phyloP scores from a whole-genome alignment of 2,797 vertebrate species.

The Catharus ustulatus region DNA sequence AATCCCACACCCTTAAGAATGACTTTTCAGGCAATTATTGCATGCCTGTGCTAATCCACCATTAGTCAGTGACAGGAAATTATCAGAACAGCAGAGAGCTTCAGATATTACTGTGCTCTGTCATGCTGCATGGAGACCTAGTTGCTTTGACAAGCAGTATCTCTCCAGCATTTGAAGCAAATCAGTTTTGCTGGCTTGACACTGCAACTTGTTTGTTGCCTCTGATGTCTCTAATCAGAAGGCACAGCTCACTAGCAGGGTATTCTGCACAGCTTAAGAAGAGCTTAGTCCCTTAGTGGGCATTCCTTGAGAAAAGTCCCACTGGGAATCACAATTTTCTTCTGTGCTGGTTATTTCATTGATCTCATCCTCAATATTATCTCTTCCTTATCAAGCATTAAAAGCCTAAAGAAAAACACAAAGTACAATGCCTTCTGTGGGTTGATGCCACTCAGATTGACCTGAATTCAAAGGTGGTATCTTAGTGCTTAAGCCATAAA shows the following conservation, averaged over 20 bases:
- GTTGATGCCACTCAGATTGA: background rate
- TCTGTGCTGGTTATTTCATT: background rate
- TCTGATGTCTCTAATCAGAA: background rate
- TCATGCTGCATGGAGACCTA: background rate
- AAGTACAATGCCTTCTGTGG: background rate
- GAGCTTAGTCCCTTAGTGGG: background rate
- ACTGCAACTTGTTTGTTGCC: background rate
- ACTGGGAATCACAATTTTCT: background rate
- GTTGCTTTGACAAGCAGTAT: background rate
- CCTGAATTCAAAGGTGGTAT: background rate
- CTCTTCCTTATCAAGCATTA: background rate
- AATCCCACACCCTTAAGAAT: background rate
- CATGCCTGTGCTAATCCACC: background rate
- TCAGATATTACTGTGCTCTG: background rate
- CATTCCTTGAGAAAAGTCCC: background rate
- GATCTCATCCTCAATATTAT: background rate
- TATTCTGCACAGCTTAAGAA: background rate
- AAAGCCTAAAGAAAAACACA: background rate
- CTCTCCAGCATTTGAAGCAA: background rate
- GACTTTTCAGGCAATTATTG: constrained; percentile 10
- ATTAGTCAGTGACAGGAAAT: constrained; percentile 9
- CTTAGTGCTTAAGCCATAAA: background rate
- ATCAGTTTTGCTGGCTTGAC: background rate
- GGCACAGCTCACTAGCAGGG: background rate
- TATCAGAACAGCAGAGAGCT: background rate